Conservation (phyloP, 2,888 invertebrate genomes). For the Brenthis hecate region DNA sequence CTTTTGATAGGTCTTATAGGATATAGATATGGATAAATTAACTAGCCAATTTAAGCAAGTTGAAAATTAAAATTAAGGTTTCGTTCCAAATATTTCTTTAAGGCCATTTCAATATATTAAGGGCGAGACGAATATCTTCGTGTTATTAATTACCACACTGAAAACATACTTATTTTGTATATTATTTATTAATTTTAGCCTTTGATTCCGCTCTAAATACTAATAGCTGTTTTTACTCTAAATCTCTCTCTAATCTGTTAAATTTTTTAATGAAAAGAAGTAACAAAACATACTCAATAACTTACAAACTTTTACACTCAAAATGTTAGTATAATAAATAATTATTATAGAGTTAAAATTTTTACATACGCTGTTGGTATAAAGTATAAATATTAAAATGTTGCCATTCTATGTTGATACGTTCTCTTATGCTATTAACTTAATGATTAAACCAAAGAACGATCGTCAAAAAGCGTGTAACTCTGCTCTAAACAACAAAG, state of each 20-base stretch:
- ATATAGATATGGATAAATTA: constrained; percentile 13
- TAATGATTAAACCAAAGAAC: constrained; percentile 24
- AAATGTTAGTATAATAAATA: no score
- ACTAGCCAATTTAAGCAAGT: background rate
- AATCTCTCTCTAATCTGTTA: no score
- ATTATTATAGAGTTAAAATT: no score
- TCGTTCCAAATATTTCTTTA: background rate
- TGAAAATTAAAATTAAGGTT: background rate
- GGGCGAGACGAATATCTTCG: no score
- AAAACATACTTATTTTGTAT: background rate
- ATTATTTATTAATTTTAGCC: background rate
- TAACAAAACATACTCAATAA: no score
- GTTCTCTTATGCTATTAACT: constrained; percentile 28
- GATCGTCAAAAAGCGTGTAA: constrained; percentile 56
- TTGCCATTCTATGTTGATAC: background rate
- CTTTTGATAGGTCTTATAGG: constrained; percentile 37
- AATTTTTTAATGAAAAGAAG: no score
- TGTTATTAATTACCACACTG: no score
- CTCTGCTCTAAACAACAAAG: constrained; percentile 41
- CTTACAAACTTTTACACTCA: no score
- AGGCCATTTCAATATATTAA: background rate
- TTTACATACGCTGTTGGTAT: no score
- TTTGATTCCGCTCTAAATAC: no score
- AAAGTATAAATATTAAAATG: background rate
- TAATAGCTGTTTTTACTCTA: no score